Evolutionary conservation across 2,797 vertebrate genomes (phyloP), one percentile per base, ranked within the genome.

Genomic region (Acanthornis magna): DNA sequence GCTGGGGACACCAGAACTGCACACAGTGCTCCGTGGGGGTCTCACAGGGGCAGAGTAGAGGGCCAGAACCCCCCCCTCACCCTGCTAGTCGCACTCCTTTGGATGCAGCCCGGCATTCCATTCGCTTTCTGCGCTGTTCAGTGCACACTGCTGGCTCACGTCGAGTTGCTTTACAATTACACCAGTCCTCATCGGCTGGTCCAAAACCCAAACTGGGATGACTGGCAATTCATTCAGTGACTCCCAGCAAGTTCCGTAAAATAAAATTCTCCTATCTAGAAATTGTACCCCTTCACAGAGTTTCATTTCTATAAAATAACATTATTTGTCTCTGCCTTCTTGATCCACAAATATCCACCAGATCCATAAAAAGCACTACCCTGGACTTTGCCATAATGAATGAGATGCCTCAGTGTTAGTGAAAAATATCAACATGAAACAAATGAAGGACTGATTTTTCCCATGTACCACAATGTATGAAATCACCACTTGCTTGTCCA

Each of bases 391-490:
- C 51, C 17, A 4, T 13, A 53, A 45, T 0, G 0, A 43, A 16
- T 3, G 4, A 72, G 27, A 43, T 9, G 7, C 5, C 21, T 48
- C 11, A 6, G 19, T 12, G 43, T 48, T 9, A 6, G 19, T 12
- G 43, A 30, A 20, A 79, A 48, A n/a, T 2, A 60, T 21, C 18
- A 65, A 32, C 21, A 1, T 1, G 10, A 32, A 45, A 38, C 27
- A 48, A 5, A 16, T 0, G 0, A 54, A 62, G 6, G 40, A 12
- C 5, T 45, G 5, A 8, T 6, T n/a, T 43, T 62, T 19, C 18
- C 30, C 22, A 23, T 10, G 10, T 23, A 23, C 27, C 30, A 10
- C 17, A 16, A 0, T 20, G 26, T 27, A 17, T 7, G 40, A 17
- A 42, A 36, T 66, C 6, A 16, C 9, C 2, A 2, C 7, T 8